Evolutionary conservation across 2,113 vertebrate genomes (phyloP).

Genomic region (Regulus satrapa): DNA sequence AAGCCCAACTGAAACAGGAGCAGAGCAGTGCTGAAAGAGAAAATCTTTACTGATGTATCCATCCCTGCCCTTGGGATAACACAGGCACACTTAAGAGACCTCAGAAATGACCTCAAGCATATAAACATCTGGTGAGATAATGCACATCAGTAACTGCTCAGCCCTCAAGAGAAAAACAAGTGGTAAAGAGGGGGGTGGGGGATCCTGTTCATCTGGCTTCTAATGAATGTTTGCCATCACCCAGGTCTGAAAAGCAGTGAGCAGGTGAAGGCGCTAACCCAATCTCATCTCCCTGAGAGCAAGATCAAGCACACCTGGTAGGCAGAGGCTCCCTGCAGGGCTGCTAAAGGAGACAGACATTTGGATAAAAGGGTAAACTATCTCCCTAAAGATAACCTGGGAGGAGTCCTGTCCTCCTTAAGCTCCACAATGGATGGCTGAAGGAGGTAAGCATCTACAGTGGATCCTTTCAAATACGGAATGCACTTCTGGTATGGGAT

Average conservation of each 20-base stretch:
- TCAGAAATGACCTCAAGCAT: neutral
- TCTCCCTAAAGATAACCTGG: neutral
- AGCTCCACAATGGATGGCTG: neutral
- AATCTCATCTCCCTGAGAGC: neutral
- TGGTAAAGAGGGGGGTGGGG: neutral
- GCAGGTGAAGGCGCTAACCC: constrained; percentile 14
- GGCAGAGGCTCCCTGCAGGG: neutral
- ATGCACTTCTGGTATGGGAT: neutral
- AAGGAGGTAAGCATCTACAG: neutral
- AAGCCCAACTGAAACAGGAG: neutral
- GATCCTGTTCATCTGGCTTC: neutral
- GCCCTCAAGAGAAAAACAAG: neutral
- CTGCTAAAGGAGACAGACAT: neutral
- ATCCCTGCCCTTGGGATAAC: neutral
- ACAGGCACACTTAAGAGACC: neutral
- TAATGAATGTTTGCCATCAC: neutral
- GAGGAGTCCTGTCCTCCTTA: neutral
- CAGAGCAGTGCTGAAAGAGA: neutral
- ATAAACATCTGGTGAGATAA: neutral
- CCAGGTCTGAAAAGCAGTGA: neutral
- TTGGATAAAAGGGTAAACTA: neutral
- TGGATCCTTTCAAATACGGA: neutral
- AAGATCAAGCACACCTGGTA: neutral
- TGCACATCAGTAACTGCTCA: neutral
- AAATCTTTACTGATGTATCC: neutral